Evolutionary conservation across 2,888 invertebrate genomes (phyloP).

Genomic region (Cybosia mesomella): DNA sequence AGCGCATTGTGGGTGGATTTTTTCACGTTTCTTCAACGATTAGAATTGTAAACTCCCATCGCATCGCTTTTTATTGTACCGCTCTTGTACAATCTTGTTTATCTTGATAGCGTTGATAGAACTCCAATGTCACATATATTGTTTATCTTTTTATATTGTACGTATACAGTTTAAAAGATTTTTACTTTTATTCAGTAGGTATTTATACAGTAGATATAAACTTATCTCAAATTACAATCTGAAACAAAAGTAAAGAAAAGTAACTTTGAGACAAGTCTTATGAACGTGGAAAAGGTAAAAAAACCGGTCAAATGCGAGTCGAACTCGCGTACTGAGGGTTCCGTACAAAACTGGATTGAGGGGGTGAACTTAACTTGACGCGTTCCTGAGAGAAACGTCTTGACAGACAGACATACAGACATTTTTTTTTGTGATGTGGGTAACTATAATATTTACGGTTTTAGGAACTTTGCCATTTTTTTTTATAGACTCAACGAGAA

Average conservation of each 20-base stretch:
- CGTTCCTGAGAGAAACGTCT: no score
- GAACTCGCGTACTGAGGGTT: no score
- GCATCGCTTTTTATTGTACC: conserved; percentile 69
- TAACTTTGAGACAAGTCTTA: neutral
- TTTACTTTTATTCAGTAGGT: neutral
- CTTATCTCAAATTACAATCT: neutral
- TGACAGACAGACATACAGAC: no score
- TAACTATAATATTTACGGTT: no score
- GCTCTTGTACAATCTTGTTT: conserved; percentile 35
- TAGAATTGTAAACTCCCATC: conserved; percentile 75
- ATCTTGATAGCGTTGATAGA: conserved; percentile 21
- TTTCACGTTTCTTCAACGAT: conserved; percentile 82
- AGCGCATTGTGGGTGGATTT: conserved; percentile 82
- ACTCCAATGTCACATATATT: conserved; percentile 21
- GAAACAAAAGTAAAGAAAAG: neutral
- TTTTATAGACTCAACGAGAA: no score
- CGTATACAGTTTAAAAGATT: neutral
- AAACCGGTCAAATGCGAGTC: no score
- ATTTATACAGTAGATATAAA: neutral
- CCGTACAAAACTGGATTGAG: no score
- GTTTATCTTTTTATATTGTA: neutral
- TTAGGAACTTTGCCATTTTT: no score
- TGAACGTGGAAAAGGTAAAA: no score
- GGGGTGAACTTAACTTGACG: no score
- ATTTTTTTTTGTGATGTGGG: no score